A percentile compares a stretch with the other conserved stretches of the same genome.
Conservation (phyloP, 2,888 invertebrate species). For the Parnassius orleans region DNA sequence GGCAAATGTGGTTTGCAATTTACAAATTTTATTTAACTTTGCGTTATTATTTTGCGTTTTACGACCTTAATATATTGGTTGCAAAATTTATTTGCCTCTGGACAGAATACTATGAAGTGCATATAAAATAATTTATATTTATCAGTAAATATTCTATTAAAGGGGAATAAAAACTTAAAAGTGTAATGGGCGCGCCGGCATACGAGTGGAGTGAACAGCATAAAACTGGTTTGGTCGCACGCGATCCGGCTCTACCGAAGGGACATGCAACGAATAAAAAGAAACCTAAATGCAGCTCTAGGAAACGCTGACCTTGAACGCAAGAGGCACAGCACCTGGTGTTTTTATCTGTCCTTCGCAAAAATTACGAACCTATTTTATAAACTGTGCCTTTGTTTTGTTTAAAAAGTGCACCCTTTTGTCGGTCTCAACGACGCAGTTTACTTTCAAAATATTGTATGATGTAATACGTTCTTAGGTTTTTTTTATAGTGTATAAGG, state of each 20-base stretch:
- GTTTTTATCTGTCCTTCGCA: constrained; percentile 76
- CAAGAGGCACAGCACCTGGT: constrained; percentile 77
- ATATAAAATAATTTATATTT: constrained; percentile 17
- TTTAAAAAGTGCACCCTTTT: constrained; percentile 8
- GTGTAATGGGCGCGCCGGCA: constrained; percentile 58
- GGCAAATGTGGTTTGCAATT: too few species aligned
- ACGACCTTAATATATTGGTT: too few species aligned
- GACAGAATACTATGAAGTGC: constrained; percentile 3
- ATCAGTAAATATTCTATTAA: constrained; percentile 42
- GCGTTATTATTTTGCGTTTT: too few species aligned
- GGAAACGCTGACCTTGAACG: constrained; percentile 78
- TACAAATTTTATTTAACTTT: too few species aligned
- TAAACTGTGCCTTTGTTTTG: constrained; percentile 40
- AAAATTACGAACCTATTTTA: constrained; percentile 71
- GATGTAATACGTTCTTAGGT: constrained; percentile 20
- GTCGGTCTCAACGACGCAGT: constrained; percentile 16
- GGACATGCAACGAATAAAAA: constrained; percentile 78
- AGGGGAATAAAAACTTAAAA: constrained; percentile 55
- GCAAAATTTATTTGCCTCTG: too few species aligned
- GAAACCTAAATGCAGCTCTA: constrained; percentile 79
- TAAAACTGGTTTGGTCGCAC: constrained; percentile 78
- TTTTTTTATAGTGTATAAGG: constrained; percentile 8
- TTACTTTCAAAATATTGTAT: constrained; percentile 10
- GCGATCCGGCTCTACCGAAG: constrained; percentile 69
- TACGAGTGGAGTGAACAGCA: constrained; percentile 63